phyloP scores from a whole-genome alignment of 2,888 invertebrate species.

The Mythimna loreyi region DNA sequence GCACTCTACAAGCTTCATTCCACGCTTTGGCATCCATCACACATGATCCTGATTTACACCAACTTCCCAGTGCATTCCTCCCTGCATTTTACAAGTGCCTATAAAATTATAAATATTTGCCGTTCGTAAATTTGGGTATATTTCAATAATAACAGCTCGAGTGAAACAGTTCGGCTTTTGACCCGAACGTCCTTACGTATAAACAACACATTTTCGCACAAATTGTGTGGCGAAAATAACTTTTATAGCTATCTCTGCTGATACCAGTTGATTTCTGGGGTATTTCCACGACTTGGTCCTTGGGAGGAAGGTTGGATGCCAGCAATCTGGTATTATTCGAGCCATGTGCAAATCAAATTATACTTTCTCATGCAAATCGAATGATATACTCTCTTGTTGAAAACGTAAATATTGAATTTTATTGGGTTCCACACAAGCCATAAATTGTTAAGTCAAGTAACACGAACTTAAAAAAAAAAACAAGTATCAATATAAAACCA shows the following conservation, averaged over 20 bases:
- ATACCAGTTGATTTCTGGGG: constrained; percentile 44
- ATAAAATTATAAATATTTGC: constrained; percentile 53
- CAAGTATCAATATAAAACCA: neutral
- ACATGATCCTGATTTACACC: neutral
- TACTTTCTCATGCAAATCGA: neutral
- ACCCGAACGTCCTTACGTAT: constrained; percentile 67
- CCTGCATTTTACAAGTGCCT: constrained; percentile 48
- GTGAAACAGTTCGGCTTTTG: constrained; percentile 57
- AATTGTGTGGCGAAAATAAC: constrained; percentile 67
- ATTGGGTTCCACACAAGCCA: neutral
- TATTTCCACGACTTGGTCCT: constrained; percentile 28
- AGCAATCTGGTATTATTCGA: neutral
- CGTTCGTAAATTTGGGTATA: constrained; percentile 53
- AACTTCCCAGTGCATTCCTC: constrained; percentile 50
- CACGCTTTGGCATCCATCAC: constrained; percentile 5
- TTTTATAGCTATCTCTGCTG: constrained; percentile 64
- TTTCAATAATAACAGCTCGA: constrained; percentile 55
- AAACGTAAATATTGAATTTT: neutral
- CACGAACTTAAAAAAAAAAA: neutral
- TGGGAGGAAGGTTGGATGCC: neutral
- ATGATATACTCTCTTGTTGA: neutral
- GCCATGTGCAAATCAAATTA: neutral
- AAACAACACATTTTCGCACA: constrained; percentile 66
- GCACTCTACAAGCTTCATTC: neutral
- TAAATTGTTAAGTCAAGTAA: neutral